Base-by-base conservation (phyloP, 2,797 vertebrate genomes). In the Bothrops alternatus region DNA sequence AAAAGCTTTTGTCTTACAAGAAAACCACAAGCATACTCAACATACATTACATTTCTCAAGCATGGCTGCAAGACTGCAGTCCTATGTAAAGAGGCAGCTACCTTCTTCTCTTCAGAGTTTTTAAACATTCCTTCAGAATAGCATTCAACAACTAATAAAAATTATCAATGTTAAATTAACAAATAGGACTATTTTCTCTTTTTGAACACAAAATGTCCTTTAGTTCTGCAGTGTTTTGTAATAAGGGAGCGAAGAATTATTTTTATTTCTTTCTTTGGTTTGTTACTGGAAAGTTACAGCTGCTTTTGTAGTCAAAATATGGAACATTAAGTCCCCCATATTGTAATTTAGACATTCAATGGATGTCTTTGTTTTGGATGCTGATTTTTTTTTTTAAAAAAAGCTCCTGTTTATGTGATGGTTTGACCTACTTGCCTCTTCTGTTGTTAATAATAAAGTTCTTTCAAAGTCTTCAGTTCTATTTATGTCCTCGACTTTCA, bases 281-380 rank as follows among this genome's bases (percentile, higher is more conserved):
- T 96, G 65, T 93, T 95, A 65, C 60, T 1, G 0, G 93, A 93
- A 95, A 95, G 58, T 95, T 94, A 93, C 87, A 93, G 87, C 87
- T 92, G 88, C 93, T 96, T 97, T 95, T 95, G 85, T 93, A 93
- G 92, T 91, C 96, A 96, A 96, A 90, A 89, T 93, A 95, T 88
- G 97, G 95, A 97, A 96, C 96, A 92, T 92, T 86, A 93, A 96
- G 89, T 42, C 63, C 16, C 92, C 89, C 95, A 93, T 93, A 93
- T 95, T 95, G 95, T 90, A 92, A 95, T 92, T 93, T 82, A 96
- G 93, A 95, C 95, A 96, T 94, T 95, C 96, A 96, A 91, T 94
- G 93, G 93, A 93, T 69, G 16, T n/a, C 85, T 97, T 96, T 97
- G 95, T 96, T 95, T 92, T 91, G 90, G 28, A 94, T 92, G 91